Evolutionary conservation across 2,113 vertebrate genomes (phyloP).

Genomic region (Poeciliopsis prolifica): DNA sequence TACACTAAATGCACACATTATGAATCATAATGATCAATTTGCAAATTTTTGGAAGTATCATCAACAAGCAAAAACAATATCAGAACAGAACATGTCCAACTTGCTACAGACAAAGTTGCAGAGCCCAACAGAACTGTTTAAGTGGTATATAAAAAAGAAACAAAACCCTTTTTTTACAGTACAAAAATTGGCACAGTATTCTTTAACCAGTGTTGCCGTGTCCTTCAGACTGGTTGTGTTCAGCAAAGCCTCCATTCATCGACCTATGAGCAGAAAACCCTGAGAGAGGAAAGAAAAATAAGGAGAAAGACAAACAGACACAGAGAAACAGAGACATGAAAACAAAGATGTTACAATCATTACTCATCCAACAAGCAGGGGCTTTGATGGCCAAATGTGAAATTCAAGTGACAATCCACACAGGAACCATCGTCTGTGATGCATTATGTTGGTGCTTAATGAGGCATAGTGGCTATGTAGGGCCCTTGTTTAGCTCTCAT

Average conservation of each 20-base stretch:
- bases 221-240: conserved; percentile 51
- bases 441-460: conserved; percentile 67
- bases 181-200: conserved; percentile 84
- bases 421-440: conserved; percentile 57
- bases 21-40: conserved; percentile 64
- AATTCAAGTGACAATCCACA: conserved; percentile 71
- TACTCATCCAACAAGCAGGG: conserved; percentile 51
- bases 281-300: conserved; percentile 48
- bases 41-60: conserved; percentile 66
- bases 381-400: conserved; percentile 65
- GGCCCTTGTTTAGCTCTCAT: conserved; percentile 60
- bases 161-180: conserved; percentile 55
- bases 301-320: conserved; percentile 26
- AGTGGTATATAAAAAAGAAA: conserved; percentile 60
- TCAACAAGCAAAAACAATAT: conserved; percentile 68
- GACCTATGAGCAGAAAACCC: conserved; percentile 83
- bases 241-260: conserved; percentile 37
- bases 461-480: conserved; percentile 54
- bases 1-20: conserved; percentile 68
- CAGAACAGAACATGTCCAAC: conserved; percentile 66
- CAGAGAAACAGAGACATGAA: conserved; percentile 36
- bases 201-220: conserved; percentile 58
- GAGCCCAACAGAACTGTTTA: conserved; percentile 71
- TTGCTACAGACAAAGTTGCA: conserved; percentile 74
- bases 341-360: conserved; percentile 57